phyloP scores from a whole-genome alignment of 1,140 invertebrate genomes.

The Atta colombica region DNA sequence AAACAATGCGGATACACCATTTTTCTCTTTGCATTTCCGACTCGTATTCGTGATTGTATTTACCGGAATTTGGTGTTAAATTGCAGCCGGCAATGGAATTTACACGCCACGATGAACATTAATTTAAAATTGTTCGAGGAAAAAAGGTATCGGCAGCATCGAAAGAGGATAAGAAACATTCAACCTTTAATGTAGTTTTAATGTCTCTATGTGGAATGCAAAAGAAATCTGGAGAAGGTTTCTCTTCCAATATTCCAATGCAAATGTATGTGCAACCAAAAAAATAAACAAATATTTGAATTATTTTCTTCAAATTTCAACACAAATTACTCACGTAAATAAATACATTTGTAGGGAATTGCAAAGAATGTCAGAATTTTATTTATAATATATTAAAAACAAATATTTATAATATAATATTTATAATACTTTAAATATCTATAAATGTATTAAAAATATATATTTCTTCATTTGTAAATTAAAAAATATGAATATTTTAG shows the following conservation, averaged over 20 bases:
- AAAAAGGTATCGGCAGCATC: constrained; percentile 27
- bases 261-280: constrained; percentile 6
- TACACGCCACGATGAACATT: constrained; percentile 59
- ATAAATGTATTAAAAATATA: not conserved
- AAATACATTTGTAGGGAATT: not conserved
- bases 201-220: constrained; percentile 45
- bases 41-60: constrained; percentile 30
- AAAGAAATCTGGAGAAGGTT: not conserved
- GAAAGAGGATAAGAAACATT: not conserved
- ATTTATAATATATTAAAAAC: not conserved
- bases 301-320: constrained; percentile 1
- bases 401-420: constrained; percentile 1
- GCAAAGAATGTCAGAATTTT: not conserved
- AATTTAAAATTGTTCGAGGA: constrained; percentile 58
- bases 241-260: not conserved
- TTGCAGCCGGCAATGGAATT: constrained; percentile 64
- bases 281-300: constrained; percentile 10
- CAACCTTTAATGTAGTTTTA: constrained; percentile 56
- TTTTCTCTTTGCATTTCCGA: constrained; percentile 30
- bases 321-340: not conserved
- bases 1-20: constrained; percentile 40
- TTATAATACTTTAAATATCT: not conserved
- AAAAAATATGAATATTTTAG: not conserved
- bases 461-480: not conserved
- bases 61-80: constrained; percentile 69